Evolutionary conservation across 1,140 invertebrate species (phyloP).

Genomic region (Tetragnatha versicolor): DNA sequence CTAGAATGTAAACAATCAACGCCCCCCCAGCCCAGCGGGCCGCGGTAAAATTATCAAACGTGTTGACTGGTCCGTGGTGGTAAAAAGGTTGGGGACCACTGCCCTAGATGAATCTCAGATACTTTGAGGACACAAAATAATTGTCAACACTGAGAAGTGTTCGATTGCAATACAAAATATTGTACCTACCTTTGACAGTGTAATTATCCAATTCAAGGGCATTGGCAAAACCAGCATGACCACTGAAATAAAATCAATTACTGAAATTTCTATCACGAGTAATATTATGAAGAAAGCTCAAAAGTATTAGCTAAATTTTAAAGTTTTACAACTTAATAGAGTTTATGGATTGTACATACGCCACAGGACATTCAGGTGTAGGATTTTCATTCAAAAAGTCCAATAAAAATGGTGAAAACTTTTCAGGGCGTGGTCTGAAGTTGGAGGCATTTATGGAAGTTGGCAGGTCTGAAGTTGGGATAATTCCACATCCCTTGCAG

Average conservation of each 20-base stretch:
- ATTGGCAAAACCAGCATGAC: constrained; percentile 67
- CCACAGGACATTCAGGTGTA: constrained; percentile 77
- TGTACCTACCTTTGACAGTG: constrained; percentile 62
- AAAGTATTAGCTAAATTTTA: neutral
- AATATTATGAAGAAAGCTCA: constrained; percentile 67
- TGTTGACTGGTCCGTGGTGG: no score
- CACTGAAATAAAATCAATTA: constrained; percentile 62
- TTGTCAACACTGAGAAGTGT: no score
- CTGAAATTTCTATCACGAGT: constrained; percentile 46
- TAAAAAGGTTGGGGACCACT: no score
- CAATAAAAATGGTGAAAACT: constrained; percentile 77
- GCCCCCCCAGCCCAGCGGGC: no score
- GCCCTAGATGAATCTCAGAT: no score
- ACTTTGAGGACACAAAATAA: no score
- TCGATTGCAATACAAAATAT: no score
- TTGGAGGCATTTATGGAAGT: no score
- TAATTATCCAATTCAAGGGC: constrained; percentile 62
- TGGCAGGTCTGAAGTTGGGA: constrained; percentile 59
- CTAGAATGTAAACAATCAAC: no score
- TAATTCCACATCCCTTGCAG: constrained; percentile 35
- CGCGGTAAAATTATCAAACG: no score
- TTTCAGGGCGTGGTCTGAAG: constrained; percentile 64
- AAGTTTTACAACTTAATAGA: neutral
- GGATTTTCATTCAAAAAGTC: constrained; percentile 86
- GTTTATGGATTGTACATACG: constrained; percentile 66